A percentile compares a stretch with the other conserved stretches of the same genome.
Evolutionary conservation across 2,888 invertebrate species (phyloP).

Genomic region (Lithodes maja): DNA sequence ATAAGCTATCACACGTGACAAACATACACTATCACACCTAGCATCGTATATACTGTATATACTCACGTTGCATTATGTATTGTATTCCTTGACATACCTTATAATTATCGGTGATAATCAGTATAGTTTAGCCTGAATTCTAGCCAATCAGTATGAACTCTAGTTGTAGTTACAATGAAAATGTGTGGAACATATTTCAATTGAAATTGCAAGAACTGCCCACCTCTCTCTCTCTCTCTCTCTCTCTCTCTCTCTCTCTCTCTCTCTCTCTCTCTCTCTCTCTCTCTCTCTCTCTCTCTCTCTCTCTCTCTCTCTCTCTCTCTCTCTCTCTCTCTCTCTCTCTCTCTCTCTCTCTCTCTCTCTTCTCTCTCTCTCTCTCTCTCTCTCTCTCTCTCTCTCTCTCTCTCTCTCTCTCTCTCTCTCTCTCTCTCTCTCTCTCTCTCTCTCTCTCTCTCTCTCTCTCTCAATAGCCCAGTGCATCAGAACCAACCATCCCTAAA

Average conservation of each 20-base stretch:
- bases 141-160: no score
- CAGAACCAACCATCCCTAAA: no score
- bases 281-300: background rate
- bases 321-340: background rate
- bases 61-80: no score
- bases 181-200: no score
- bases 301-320: background rate
- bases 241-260: background rate
- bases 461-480: background rate
- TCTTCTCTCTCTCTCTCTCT: background rate
- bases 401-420: conserved; percentile 1
- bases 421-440: background rate
- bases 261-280: background rate
- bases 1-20: no score
- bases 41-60: no score
- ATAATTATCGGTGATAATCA: no score
- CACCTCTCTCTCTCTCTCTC: background rate
- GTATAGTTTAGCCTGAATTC: no score
- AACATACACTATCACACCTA: no score
- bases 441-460: background rate
- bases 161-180: no score
- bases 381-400: background rate
- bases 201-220: no score
- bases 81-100: no score
- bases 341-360: background rate